Base-by-base conservation (phyloP, 2,888 invertebrate genomes). In the Silvanus unidentatus region DNA sequence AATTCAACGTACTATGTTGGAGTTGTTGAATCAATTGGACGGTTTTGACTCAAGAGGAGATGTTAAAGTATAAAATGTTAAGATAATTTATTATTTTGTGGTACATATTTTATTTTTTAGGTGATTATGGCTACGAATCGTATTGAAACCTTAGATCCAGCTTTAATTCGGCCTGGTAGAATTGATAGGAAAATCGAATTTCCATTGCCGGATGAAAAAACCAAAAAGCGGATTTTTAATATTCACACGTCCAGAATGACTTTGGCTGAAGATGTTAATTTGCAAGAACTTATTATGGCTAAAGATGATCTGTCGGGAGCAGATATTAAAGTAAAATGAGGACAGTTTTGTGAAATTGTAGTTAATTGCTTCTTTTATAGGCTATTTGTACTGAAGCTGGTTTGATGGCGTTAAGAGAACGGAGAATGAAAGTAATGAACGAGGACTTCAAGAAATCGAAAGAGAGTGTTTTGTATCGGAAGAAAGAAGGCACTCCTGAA, bases 191-290 rank as follows among this genome's bases (percentile, higher is more conserved):
- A 99, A 75, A 99, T 99, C 51, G 99, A 99, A 73, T 99, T 99
- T 70, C 99, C 99, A 0, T 76, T 99, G 41, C 99, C 99, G 0
- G 98, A 99, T 75, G 99, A 99, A 70, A 98, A 98, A 71, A 99
- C 99, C 0, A 96, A 96, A 69, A 80, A 92, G 44, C 80, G 98
- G 54, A 98, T 98, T 65, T 97, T 98, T 70, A 91, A 88, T 53
- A 99, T 99, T 62, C 99, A 99, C 73, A 99, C 99, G 1, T 92
- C 92, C n/a, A 80, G 95, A 54, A 99, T 99, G 99, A 99, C 98
- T 0, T 75, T 99, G 46, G 87, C 97, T 8, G 89, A 88, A 50
- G 97, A 99, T 74, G 99, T 99, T 6, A 94, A 96, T 68, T 79
- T 99, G 9, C 93, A 72, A 11, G 98, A 99, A 71, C 82, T 98